Conservation (phyloP, 2,113 vertebrate genomes). For the Alouatta palliata region DNA sequence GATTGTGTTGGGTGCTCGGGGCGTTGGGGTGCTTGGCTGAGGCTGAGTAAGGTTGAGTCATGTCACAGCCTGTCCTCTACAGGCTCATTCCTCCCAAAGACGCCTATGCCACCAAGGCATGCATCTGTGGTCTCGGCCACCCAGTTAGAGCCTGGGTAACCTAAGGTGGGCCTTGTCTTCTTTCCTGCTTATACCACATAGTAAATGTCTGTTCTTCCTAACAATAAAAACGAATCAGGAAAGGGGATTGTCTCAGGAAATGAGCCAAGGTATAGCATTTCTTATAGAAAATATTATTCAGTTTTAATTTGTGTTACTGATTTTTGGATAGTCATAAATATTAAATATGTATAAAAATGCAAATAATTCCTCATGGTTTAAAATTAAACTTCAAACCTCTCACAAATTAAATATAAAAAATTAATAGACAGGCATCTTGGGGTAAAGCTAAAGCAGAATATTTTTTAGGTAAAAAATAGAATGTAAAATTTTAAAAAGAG, state of each 20-base stretch:
- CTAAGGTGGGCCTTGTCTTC: not conserved
- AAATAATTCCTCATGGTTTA: not conserved
- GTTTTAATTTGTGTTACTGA: constrained; percentile 1
- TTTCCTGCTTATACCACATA: not conserved
- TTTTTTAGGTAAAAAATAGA: not conserved
- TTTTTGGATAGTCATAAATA: not conserved
- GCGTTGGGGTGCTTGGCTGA: rapidly evolving
- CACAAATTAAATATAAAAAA: constrained; percentile 32
- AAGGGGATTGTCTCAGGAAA: not conserved
- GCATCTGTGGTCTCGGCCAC: not conserved
- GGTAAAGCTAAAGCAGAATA: not conserved
- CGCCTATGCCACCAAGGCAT: not conserved
- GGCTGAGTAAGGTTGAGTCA: not conserved
- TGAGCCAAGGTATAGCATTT: not conserved
- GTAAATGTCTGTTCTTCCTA: not conserved
- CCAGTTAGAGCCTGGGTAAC: not conserved
- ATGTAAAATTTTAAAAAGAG: constrained; percentile 9
- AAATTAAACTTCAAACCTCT: constrained; percentile 33
- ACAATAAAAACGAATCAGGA: constrained; percentile 9
- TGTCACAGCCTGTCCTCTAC: not conserved
- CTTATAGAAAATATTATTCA: not conserved
- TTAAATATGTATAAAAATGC: not conserved
- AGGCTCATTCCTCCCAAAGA: not conserved
- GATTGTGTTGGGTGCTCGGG: not conserved
- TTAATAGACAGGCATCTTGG: not conserved